Percentiles rank a stretch among this genome's conserved stretches.
Conservation (phyloP, 2,113 vertebrate species). For the Colistium nudipinnis region DNA sequence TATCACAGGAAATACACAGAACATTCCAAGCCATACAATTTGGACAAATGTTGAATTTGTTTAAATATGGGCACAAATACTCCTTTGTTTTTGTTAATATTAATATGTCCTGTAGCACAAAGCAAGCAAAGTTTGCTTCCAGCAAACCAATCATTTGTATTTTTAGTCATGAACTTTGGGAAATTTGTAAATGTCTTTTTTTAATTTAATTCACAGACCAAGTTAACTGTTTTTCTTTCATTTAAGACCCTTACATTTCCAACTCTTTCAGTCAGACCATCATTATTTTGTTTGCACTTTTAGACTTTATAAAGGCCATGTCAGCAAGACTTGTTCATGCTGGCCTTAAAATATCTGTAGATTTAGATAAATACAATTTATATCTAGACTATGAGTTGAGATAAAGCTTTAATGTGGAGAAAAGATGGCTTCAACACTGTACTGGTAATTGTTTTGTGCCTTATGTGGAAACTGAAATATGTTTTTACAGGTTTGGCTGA, state of each 20-base stretch:
- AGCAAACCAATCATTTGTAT: neutral
- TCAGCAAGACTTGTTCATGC: constrained; percentile 17
- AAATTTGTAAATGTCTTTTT: neutral
- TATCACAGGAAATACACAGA: neutral
- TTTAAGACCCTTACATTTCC: neutral
- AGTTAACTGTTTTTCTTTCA: neutral
- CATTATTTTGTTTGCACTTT: neutral
- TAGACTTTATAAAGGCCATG: neutral
- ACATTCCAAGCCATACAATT: neutral
- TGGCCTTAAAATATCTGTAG: neutral
- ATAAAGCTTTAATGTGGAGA: neutral
- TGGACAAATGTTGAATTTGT: neutral
- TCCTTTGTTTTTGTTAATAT: neutral
- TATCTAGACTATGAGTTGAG: neutral
- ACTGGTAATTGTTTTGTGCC: neutral
- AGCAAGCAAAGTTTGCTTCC: neutral
- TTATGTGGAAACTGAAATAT: neutral
- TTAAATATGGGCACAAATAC: neutral
- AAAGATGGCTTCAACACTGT: neutral
- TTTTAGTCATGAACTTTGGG: constrained; percentile 1
- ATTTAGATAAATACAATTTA: neutral
- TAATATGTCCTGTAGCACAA: neutral
- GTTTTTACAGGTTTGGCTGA: neutral
- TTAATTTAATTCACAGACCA: neutral
- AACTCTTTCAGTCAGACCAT: neutral